Base-by-base conservation (phyloP, 2,888 invertebrate genomes). In the Dioctria rufipes region DNA sequence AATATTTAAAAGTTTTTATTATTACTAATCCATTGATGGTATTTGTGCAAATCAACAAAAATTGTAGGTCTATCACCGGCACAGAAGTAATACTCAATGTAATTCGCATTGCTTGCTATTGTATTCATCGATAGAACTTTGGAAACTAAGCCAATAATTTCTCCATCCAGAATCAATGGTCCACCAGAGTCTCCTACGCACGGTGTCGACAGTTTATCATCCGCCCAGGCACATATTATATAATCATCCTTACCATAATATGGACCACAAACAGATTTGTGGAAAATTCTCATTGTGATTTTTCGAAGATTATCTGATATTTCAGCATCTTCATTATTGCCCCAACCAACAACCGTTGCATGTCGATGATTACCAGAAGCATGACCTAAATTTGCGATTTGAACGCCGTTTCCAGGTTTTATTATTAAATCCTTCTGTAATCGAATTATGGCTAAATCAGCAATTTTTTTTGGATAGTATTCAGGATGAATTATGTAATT, bases 191-290 rank as follows among this genome's bases (percentile, higher is more conserved):
- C 88, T 3, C 89, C 90, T 83, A 60, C 51, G 39, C 73, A 73
- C 40, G 51, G 60, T 3, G 73, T 89, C 90, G 75, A 91, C 91
- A 2, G 90, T 90, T 85, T 91, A 91, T 83, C 90, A 88, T 60
- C 91, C 92, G 6, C 92, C 93, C 81, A 89, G 87, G 93, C 93
- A 84, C 93, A 93, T 0, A 92, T 86, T 91, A 93, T 92, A 0
- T 89, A 89, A 0, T 90, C 86, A 0, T 58, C 43, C 3, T 73
- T 13, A n/a, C n/a, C 51, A 73, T 40, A 73, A 13, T 39, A 58
- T 42, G 58, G 42, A 13, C 42, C 51, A 42, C 73, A 73, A 4
- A 13, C 40, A 13, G n/a, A 39, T 43, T 58, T 58, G 3, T 9
- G 13, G 6, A 73, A 13, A 42, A 73, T 60, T 51, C 40, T 58